A percentile compares a stretch with the other conserved stretches of the same genome.
These are phyloP conservation scores for Caenorhabditis sinica DNA, from an alignment of 2,888 invertebrate species.

Conservation along the genomic window DNA sequence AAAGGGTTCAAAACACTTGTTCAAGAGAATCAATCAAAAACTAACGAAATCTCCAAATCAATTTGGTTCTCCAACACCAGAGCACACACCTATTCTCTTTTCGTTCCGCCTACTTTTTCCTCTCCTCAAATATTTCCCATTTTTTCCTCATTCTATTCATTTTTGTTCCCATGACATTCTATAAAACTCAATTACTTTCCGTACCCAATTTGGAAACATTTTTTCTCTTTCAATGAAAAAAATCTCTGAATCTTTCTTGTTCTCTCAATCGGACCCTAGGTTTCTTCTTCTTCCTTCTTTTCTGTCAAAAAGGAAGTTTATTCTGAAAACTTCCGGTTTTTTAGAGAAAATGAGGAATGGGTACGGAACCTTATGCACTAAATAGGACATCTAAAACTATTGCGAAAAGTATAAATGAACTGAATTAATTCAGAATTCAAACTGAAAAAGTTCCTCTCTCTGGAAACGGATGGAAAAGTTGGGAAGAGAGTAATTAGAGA, in stretches of 20 bases:
- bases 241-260: slow-evolving; percentile 1
- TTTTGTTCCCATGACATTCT: slow-evolving; percentile 39
- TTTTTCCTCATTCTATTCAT: slow-evolving; percentile 9
- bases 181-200: slow-evolving; percentile 38
- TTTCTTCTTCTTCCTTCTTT: slow-evolving; percentile 8
- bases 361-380: not conserved
- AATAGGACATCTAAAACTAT: slow-evolving; percentile 8
- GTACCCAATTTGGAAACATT: slow-evolving; percentile 36
- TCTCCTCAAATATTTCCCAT: slow-evolving; percentile 1
- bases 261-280: not conserved
- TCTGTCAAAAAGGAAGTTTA: slow-evolving; percentile 41
- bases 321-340: slow-evolving; percentile 38
- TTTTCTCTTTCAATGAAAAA: slow-evolving; percentile 20
- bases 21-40: not conserved
- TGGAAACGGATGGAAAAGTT: slow-evolving; percentile 18
- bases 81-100: slow-evolving; percentile 6
- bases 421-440: not conserved
- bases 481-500: slow-evolving; percentile 34
- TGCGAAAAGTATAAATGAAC: slow-evolving; percentile 11
- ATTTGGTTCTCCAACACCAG: not conserved
- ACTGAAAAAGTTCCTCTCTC: slow-evolving; percentile 8
- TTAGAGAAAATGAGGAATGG: slow-evolving; percentile 8
- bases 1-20: not conserved
- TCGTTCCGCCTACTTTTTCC: slow-evolving; percentile 15
- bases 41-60: not conserved